Conservation (phyloP, 2,888 invertebrate genomes). For the Andrena haemorrhoa region DNA sequence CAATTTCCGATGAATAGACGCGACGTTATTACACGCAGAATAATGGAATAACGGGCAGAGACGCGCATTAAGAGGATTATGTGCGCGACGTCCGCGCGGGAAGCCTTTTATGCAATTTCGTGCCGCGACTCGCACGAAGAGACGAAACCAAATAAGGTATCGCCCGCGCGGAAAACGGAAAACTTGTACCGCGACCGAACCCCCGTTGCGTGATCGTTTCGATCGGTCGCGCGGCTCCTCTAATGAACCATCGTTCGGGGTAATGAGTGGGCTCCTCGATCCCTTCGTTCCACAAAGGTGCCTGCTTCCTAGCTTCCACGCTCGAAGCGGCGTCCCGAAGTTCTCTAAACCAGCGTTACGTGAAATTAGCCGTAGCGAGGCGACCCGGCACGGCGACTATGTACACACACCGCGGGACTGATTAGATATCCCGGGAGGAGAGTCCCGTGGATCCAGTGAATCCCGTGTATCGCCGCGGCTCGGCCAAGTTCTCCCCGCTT, state of each 20-base stretch:
- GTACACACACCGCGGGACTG: background rate
- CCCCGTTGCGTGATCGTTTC: slow-evolving; percentile 42
- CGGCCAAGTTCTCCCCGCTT: background rate
- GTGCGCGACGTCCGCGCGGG: slow-evolving; percentile 28
- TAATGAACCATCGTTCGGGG: slow-evolving; percentile 2
- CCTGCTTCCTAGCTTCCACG: background rate
- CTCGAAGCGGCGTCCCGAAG: too few species aligned
- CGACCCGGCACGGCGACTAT: too few species aligned
- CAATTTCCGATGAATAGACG: too few species aligned
- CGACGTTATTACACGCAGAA: too few species aligned
- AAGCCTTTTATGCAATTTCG: slow-evolving; percentile 58
- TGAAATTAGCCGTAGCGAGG: too few species aligned
- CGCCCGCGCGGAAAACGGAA: slow-evolving; percentile 34
- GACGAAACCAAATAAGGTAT: slow-evolving; percentile 62
- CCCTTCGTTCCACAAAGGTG: background rate
- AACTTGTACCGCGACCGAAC: slow-evolving; percentile 24
- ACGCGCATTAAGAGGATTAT: slow-evolving; percentile 10
- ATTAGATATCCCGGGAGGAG: background rate
- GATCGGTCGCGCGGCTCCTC: background rate
- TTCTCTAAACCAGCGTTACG: too few species aligned
- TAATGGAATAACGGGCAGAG: slow-evolving; percentile 12
- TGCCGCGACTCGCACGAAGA: slow-evolving; percentile 41
- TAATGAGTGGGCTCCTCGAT: background rate
- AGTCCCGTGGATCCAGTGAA: too few species aligned
- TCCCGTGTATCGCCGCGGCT: too few species aligned